phyloP scores from a whole-genome alignment of 2,888 invertebrate species.

The Troilus luridus region DNA sequence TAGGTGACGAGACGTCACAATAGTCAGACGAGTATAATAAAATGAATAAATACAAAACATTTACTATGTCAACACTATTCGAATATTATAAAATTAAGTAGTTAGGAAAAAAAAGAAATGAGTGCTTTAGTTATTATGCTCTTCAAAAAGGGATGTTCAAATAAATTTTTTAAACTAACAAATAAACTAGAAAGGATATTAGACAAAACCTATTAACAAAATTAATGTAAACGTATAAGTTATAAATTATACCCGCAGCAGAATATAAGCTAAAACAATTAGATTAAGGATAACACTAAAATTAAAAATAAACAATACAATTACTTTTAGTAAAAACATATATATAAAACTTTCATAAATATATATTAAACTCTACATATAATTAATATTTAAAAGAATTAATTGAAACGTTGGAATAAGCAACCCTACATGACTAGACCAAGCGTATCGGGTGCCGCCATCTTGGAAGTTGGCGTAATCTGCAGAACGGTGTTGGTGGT shows the following conservation, averaged over 20 bases:
- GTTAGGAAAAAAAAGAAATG: background rate
- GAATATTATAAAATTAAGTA: background rate
- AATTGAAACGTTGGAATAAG: background rate
- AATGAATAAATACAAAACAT: background rate
- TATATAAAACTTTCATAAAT: background rate
- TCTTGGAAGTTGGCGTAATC: constrained; percentile 32
- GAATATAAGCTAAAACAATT: background rate
- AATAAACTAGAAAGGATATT: background rate
- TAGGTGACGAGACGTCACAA: constrained; percentile 42
- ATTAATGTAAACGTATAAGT: background rate
- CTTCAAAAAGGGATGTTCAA: background rate
- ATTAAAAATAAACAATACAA: background rate
- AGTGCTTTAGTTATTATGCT: no score
- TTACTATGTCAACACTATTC: background rate
- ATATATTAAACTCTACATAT: background rate
- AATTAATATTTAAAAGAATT: background rate
- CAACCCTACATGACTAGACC: background rate
- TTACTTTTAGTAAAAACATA: background rate
- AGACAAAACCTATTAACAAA: background rate
- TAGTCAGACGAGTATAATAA: background rate
- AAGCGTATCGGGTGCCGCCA: background rate
- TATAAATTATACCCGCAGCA: background rate
- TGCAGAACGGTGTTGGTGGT: constrained; percentile 30
- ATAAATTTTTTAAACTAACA: background rate
- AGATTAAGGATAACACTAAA: background rate